Evolutionary conservation across 1,140 invertebrate species (phyloP), one percentile per base, ranked within the genome.

Genomic region (Coboldia fuscipes): DNA sequence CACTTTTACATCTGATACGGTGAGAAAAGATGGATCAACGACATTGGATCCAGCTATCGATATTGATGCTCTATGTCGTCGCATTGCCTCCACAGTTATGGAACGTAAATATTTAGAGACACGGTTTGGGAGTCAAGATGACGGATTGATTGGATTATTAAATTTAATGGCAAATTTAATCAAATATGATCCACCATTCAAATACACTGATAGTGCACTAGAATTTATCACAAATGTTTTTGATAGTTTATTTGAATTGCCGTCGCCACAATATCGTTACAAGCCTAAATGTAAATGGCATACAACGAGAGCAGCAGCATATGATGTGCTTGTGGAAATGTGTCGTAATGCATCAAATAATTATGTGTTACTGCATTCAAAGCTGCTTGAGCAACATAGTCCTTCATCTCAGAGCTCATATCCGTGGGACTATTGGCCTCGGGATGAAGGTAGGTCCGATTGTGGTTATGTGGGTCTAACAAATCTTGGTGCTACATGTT

Each of bases 371-470:
- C 58, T 93, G 2, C 81, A 90, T 41, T 66, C 73, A 17, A 81
- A 82, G 39, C 59, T 93, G 13, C 54, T 92, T 42, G 63, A 69
- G 3, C 88, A 93, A 48, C 85, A 93, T 53, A 75, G 75, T 42
- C 82, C 83, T 35, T 72, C 81, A 27, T 71, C 75, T 1, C 74
- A 82, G 47, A 72, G 75, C 3, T 72, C 82, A 0, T 88, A 93
- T 59, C 82, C 84, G 0, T 93, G 88, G 88, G 89, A 94, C 53
- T 90, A 93, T 55, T 93, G 89, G 89, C 89, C 89, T 1, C 79
- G 88, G 39, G 89, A 94, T 46, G 88, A 93, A 52, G 85, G 84
- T 0, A 60, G 88, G 3, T 82, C 86, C 1, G 83, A 89, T 45
- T 92, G 85, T 56, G 89, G 88, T 4, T 93, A 89, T 56, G 86